Percentiles rank a stretch among this genome's conserved stretches.
Evolutionary conservation across 2,797 vertebrate species (phyloP).

Genomic region (Hippoglossus hippoglossus): DNA sequence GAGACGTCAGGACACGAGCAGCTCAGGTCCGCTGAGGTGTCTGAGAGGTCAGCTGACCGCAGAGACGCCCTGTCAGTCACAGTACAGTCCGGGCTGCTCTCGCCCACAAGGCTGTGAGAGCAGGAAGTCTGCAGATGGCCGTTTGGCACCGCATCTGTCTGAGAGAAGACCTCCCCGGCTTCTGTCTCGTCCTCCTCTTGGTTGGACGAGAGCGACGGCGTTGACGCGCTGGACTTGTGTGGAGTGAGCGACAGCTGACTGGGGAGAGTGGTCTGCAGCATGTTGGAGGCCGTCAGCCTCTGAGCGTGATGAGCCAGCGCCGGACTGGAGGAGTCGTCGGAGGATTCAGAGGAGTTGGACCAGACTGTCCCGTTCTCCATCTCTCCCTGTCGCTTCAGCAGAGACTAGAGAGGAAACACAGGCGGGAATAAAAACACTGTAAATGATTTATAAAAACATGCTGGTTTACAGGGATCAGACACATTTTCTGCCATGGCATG

Average conservation of each 20-base stretch:
- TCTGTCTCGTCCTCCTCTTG: constrained; percentile 80
- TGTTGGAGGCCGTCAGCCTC: constrained; percentile 88
- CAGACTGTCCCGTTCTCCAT: constrained; percentile 96
- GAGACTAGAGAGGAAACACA: constrained; percentile 84
- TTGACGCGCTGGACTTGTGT: constrained; percentile 82
- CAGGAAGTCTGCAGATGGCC: constrained; percentile 88
- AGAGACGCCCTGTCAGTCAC: constrained; percentile 65
- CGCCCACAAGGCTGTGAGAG: constrained; percentile 88
- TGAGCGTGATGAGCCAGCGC: constrained; percentile 83
- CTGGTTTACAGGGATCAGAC: no score
- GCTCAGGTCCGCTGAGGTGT: constrained; percentile 61
- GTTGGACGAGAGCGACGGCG: constrained; percentile 78
- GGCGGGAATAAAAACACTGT: no score
- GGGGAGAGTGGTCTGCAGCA: constrained; percentile 87
- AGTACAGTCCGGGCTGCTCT: constrained; percentile 85
- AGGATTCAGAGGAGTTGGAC: constrained; percentile 98
- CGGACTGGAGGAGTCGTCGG: constrained; percentile 97
- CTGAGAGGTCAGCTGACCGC: constrained; percentile 69
- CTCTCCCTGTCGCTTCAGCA: constrained; percentile 95
- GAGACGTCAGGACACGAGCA: constrained; percentile 60
- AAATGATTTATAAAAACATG: no score
- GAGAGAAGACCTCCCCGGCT: constrained; percentile 67
- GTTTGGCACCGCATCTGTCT: constrained; percentile 82
- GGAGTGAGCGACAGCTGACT: constrained; percentile 90
- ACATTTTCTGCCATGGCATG: no score